Base-by-base conservation (phyloP, 2,797 vertebrate genomes). In the Lophotriccus pileatus region DNA sequence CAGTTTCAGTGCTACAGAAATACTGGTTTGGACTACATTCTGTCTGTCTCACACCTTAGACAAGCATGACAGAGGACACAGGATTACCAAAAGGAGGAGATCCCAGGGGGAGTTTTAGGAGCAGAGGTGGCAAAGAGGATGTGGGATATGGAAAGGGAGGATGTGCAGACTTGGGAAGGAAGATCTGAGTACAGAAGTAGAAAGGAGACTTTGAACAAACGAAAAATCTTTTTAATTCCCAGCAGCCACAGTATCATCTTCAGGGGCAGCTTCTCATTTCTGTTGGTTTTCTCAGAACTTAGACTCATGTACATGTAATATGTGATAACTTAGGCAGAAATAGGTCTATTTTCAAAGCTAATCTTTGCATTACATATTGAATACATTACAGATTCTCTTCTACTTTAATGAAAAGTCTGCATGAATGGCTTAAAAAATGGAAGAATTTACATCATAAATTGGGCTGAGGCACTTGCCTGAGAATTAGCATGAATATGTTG, bases 271-370 rank as follows among this genome's bases (percentile, higher is more conserved):
- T 92, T 78, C 82, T 95, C 87, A 84, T 88, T 95, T 93, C 78
- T 76, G 50, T 55, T 78, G 82, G 53, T 78, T 93, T 90, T 91
- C 72, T 93, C 81, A 90, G 87, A 92, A 91, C 85, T 86, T 62
- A 63, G 59, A 60, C 52, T 86, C 56, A 14, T 41, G 44, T 74
- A 70, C 77, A n/a, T 91, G 69, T 87, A 91, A 84, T 94, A 94
- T 92, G 86, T 93, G 94, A 95, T 95, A 94, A 96, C 92, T 95
- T 86, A 81, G 66, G 91, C 91, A 97, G 94, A 96, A 96, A 91
- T 79, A 95, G 86, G 82, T 93, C 89, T 86, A 73, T 93, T 96
- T 95, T 96, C 90, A 96, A 96, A 93, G 92, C 87, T 96, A 94
- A 92, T 96, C 96, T 91, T 90, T 75, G 72, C 87, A 94, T 96